Percentiles rank a stretch among this genome's conserved stretches.
phyloP scores from a whole-genome alignment of 2,797 vertebrate species.

The Semaprochilodus insignis region DNA sequence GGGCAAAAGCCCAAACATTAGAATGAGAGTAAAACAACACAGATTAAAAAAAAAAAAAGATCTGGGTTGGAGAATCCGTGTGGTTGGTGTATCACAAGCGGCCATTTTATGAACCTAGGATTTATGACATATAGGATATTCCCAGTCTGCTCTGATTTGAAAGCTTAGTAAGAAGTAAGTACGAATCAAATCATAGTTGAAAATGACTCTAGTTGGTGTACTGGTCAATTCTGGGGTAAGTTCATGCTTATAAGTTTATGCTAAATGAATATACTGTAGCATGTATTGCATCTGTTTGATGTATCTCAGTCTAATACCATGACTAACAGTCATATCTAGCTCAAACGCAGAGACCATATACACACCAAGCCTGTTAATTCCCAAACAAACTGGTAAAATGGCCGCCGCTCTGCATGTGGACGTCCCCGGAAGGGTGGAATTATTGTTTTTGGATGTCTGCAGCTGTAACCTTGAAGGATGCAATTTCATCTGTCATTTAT shows the following conservation, averaged over 20 bases:
- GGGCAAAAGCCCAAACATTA: conserved; percentile 58
- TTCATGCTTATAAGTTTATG: not conserved
- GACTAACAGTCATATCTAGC: no score
- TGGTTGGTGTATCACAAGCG: conserved; percentile 94
- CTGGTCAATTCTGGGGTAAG: not conserved
- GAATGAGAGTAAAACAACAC: not conserved
- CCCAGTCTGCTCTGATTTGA: not conserved
- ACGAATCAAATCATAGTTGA: not conserved
- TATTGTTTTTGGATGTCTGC: conserved; percentile 99
- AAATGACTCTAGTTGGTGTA: not conserved
- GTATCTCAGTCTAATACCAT: no score
- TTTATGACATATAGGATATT: conserved; percentile 36
- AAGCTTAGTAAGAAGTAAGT: not conserved
- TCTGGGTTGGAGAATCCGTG: conserved; percentile 90
- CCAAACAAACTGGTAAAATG: conserved; percentile 82
- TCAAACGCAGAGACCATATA: no score
- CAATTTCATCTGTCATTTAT: conserved; percentile 99
- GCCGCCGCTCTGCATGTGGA: conserved; percentile 98
- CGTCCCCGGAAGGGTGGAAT: conserved; percentile 99
- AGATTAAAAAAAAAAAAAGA: conserved; percentile 63
- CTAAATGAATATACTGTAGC: not conserved
- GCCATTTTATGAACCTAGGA: conserved; percentile 89
- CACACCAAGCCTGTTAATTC: not conserved
- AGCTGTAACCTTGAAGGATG: conserved; percentile 99
- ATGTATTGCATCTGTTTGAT: not conserved